phyloP scores from a whole-genome alignment of 2,797 vertebrate species.

The Lagothrix lagotricha region DNA sequence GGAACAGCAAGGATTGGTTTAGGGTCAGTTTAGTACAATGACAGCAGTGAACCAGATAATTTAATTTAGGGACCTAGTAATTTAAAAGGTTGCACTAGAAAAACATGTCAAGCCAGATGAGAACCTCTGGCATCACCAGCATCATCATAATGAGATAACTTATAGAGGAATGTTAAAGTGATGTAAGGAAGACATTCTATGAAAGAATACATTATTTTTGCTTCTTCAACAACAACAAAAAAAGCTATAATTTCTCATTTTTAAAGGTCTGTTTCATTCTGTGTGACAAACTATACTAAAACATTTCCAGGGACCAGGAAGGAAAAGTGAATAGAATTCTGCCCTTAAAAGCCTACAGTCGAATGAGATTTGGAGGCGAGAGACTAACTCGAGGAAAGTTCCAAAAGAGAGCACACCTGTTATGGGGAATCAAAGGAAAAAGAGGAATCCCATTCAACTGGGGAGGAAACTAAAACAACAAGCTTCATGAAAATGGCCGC shows the following conservation, averaged over 20 bases:
- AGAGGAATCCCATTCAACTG: background rate
- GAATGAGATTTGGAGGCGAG: background rate
- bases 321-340: background rate
- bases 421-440: background rate
- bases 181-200: background rate
- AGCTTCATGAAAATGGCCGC: background rate
- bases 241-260: background rate
- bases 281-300: background rate
- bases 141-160: background rate
- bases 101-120: slow-evolving; percentile 3
- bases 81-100: slow-evolving; percentile 37
- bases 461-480: background rate
- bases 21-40: background rate
- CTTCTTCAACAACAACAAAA: background rate
- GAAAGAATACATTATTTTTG: background rate
- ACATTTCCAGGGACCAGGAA: background rate
- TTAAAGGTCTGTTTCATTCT: background rate
- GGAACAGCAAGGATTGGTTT: background rate
- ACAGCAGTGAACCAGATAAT: background rate
- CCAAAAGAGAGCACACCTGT: background rate
- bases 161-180: background rate
- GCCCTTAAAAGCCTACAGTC: background rate
- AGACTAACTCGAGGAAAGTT: background rate
- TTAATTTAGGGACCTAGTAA: background rate
- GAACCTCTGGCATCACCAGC: background rate